Percentiles rank a stretch among this genome's conserved stretches.
These are phyloP conservation scores for Oryzias celebensis DNA, from an alignment of 2,113 vertebrate species.

Conservation along the genomic window DNA sequence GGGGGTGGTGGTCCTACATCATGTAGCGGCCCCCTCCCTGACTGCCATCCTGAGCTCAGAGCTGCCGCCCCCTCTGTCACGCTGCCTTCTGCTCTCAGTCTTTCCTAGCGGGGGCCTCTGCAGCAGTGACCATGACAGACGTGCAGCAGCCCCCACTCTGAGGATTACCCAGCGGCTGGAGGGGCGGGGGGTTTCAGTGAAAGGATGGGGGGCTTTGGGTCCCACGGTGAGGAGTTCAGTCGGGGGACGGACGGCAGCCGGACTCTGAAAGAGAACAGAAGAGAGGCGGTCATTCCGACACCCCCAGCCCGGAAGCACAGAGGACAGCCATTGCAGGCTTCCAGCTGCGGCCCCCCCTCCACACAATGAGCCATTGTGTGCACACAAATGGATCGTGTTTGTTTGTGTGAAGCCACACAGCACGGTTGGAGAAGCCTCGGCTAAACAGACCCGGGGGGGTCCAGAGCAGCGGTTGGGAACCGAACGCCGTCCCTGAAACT, in stretches of 20 bases:
- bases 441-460: slow-evolving; percentile 37
- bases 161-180: slow-evolving; percentile 49
- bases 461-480: slow-evolving; percentile 4
- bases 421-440: slow-evolving; percentile 34
- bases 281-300: slow-evolving; percentile 14
- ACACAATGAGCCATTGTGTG: slow-evolving; percentile 46
- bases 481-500: not conserved
- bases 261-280: slow-evolving; percentile 53
- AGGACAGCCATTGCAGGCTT: slow-evolving; percentile 21
- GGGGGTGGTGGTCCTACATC: slow-evolving; percentile 53
- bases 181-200: slow-evolving; percentile 25
- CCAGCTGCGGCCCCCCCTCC: not conserved
- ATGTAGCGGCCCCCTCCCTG: slow-evolving; percentile 41
- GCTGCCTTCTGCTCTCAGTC: slow-evolving; percentile 51
- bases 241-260: slow-evolving; percentile 6
- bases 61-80: slow-evolving; percentile 39
- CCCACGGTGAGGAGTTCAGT: slow-evolving; percentile 14
- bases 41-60: slow-evolving; percentile 37
- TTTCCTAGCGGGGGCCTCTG: slow-evolving; percentile 48
- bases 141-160: slow-evolving; percentile 34
- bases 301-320: slow-evolving; percentile 19
- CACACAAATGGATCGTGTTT: slow-evolving; percentile 47
- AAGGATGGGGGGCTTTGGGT: slow-evolving; percentile 28
- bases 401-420: slow-evolving; percentile 46
- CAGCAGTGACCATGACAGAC: slow-evolving; percentile 57